Percentiles rank a stretch among this genome's conserved stretches.
These are phyloP conservation scores for Parambassis ranga DNA, from an alignment of 2,797 vertebrate genomes.

Conservation along the genomic window DNA sequence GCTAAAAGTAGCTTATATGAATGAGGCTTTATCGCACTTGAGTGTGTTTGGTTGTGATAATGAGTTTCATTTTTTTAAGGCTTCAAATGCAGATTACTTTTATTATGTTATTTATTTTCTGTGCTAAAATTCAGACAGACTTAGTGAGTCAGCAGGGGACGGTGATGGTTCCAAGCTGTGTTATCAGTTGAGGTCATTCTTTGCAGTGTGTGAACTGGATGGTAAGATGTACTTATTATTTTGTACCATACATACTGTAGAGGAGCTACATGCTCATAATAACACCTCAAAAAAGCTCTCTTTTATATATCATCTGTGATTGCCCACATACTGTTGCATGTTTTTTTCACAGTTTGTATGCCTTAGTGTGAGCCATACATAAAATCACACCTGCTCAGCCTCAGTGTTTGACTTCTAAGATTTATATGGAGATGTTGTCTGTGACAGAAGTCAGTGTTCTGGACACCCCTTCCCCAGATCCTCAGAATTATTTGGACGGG, in stretches of 20 bases:
- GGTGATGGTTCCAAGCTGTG: neutral
- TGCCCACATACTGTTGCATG: too few relatives aligned
- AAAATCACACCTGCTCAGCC: too few relatives aligned
- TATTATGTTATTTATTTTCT: neutral
- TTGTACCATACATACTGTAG: slow-evolving; percentile 34
- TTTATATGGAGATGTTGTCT: too few relatives aligned
- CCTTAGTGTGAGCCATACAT: too few relatives aligned
- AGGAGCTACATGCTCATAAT: too few relatives aligned
- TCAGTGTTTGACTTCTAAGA: neutral
- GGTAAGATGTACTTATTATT: slow-evolving; percentile 32
- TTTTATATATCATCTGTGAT: too few relatives aligned
- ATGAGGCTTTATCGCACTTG: neutral
- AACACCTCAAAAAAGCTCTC: too few relatives aligned
- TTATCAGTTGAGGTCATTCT: neutral
- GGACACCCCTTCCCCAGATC: neutral
- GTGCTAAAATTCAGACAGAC: neutral
- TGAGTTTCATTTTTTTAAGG: neutral
- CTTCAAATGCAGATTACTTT: neutral
- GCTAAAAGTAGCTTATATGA: neutral
- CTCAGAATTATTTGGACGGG: slow-evolving; percentile 28
- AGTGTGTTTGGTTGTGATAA: neutral
- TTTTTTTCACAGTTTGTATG: too few relatives aligned
- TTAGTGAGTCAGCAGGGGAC: neutral
- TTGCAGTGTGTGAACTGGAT: slow-evolving; percentile 4
- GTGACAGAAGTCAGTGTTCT: slow-evolving; percentile 10